Evolutionary conservation across 2,113 vertebrate genomes (phyloP), one percentile per base, ranked within the genome.

Genomic region (Tyto alba): DNA sequence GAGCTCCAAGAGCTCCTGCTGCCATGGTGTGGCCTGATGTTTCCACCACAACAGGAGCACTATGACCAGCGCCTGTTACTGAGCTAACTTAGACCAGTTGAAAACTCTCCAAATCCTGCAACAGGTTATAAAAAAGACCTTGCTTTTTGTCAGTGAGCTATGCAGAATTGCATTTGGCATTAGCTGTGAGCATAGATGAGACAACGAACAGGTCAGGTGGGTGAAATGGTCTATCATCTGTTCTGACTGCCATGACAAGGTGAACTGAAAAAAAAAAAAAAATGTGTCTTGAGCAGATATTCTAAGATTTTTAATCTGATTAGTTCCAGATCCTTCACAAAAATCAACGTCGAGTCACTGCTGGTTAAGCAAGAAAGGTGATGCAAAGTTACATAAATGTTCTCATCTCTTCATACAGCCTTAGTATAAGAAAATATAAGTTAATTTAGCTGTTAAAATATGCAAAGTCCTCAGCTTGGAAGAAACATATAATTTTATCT

Each of bases 321-420:
- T 83, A 43, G 45, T 59, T 89, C 53, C 86, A 73, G 73, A 41
- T 22, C 45, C 57, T 66, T 87, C 89, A 88, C 47, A 95, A 56
- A 95, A 95, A 76, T 59, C 66, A 82, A 79, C n/a, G 63, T 29
- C 68, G 57, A 89, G 85, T 72, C 67, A 85, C 45, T 89, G 89
- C 91, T 95, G 84, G 91, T 92, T 43, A 95, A 88, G 93, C 84
- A 91, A 73, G 80, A 95, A 89, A 82, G 69, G 89, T 75, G 69
- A 89, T 34, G 56, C 2, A 4, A 57, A 92, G 66, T 93, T 90
- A 80, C n/a, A 30, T 59, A 87, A 95, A 90, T n/a, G 57, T 66
- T 50, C 82, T 72, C n/a, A 14, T 85, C 69, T 43, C 76, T 41
- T 48, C 47, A 13, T 16, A 47, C 63, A 93, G 80, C 62, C 62